A percentile compares a stretch with the other conserved stretches of the same genome.
These are phyloP conservation scores for Pollimyrus isidori DNA, from an alignment of 2,113 vertebrate genomes.

Conservation along the genomic window DNA sequence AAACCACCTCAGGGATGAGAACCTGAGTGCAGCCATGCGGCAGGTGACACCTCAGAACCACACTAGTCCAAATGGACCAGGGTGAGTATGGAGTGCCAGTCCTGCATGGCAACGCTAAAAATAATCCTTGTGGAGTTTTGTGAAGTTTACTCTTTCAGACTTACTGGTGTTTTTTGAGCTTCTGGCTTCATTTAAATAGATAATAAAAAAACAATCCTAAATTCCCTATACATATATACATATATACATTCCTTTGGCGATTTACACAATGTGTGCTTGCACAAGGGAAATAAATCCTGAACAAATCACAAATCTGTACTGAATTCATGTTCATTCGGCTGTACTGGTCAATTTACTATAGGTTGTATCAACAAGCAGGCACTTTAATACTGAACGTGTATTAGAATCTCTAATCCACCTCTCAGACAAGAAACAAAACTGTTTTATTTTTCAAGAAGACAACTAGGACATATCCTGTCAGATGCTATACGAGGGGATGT, in stretches of 20 bases:
- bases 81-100: no score
- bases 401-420: neutral
- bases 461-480: neutral
- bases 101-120: neutral
- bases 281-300: neutral
- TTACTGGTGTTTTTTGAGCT: neutral
- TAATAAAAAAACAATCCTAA: neutral
- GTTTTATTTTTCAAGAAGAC: neutral
- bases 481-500: neutral
- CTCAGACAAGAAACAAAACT: neutral
- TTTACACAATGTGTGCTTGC: neutral
- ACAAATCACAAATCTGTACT: neutral
- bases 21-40: no score
- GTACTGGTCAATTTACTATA: neutral
- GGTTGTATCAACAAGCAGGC: neutral
- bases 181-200: neutral
- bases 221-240: neutral
- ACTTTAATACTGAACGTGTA: neutral
- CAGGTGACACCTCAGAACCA: no score
- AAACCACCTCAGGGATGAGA: no score
- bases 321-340: neutral
- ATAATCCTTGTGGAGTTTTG: neutral
- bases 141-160: neutral
- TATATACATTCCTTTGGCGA: no score
- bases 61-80: no score